Base-by-base conservation (phyloP, 2,113 vertebrate species). In the Probosciger aterrimus region DNA sequence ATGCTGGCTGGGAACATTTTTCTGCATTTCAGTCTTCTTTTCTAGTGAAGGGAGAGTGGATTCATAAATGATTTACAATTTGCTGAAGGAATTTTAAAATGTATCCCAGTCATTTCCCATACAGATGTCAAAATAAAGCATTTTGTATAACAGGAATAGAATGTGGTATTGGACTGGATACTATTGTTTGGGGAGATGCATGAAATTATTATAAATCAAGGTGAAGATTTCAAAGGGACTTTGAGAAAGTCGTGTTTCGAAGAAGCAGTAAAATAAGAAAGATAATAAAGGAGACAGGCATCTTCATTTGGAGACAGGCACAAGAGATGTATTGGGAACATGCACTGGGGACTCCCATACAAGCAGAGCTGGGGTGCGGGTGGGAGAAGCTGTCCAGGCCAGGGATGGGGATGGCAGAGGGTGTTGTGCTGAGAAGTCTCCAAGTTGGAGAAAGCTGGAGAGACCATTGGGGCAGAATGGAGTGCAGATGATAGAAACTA, bases 61-160 rank as follows among this genome's bases (percentile, higher is more conserved):
- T 74, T 81, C 31, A 25, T 87, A 88, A 92, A 82, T 63, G 23
- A 88, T 82, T 95, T 93, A 65, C 44, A 86, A 8, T 57, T 70
- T 88, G 13, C 49, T 95, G 80, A 93, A 82, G 75, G 67, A 71
- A 80, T 65, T 64, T 60, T 41, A 82, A 88, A 94, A 85, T 44
- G 7, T 77, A 33, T 55, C 14, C 35, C 31, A 65, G 16, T 55
- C 9, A 35, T 90, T 90, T 64, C 44, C 82, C 59, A 77, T 62
- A 57, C 22, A 52, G 20, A 44, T 57, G 59, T 76, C 41, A 89
- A 80, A 91, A 87, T 82, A 50, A 90, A 86, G 84, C 0, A 52
- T 82, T 93, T 65, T 27, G 14, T 75, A n/a, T 33, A 71, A 33
- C 35, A 82, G 24, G 27, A 93, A 79, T 65, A 73, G 24, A 43